phyloP scores from a whole-genome alignment of 2,113 vertebrate species.

The Campylomormyrus numenius region DNA sequence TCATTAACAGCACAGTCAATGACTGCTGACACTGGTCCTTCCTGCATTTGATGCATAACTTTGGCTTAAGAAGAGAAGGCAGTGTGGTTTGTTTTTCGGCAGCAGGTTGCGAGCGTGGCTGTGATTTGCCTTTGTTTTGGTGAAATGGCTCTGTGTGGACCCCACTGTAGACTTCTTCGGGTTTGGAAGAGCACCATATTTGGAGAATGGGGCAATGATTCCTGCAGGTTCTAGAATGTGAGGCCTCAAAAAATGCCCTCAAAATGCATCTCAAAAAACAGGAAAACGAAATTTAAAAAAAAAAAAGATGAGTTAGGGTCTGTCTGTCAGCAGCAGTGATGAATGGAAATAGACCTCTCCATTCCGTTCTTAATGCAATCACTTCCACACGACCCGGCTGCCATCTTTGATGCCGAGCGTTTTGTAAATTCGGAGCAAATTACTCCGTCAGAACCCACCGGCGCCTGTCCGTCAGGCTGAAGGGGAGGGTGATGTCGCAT shows the following conservation, averaged over 20 bases:
- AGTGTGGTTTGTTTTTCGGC: neutral
- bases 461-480: conserved; percentile 57
- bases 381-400: conserved; percentile 45
- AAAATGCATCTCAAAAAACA: conserved; percentile 27
- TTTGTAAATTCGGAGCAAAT: conserved; percentile 69
- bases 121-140: neutral
- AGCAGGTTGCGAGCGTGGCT: neutral
- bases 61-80: neutral
- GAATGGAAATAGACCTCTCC: conserved; percentile 55
- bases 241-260: conserved; percentile 6
- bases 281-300: neutral
- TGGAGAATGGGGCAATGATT: neutral
- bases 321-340: conserved; percentile 51
- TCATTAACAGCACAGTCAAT: neutral
- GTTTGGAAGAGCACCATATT: neutral
- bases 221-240: neutral
- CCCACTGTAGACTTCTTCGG: neutral
- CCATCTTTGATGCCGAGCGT: conserved; percentile 56
- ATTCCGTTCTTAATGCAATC: conserved; percentile 55
- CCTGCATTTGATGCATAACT: neutral
- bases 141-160: neutral
- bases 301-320: conserved; percentile 22
- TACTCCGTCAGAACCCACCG: conserved; percentile 69
- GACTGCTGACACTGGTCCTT: neutral
- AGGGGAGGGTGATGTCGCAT: conserved; percentile 55